Percentiles rank a stretch among this genome's conserved stretches.
phyloP scores from a whole-genome alignment of 2,888 invertebrate species.

The Parascotia fuliginaria region DNA sequence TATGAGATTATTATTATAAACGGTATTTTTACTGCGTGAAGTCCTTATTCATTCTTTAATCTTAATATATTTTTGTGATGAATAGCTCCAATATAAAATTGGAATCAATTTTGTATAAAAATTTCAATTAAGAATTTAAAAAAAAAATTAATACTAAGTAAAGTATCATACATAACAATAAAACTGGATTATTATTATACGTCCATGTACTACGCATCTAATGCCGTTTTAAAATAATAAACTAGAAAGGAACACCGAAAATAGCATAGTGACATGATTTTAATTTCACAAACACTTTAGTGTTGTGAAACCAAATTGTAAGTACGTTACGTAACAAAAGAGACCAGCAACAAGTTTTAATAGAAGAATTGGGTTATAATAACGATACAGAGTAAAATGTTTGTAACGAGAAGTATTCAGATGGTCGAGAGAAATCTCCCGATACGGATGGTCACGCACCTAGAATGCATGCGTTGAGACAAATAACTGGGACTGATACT shows the following conservation, averaged over 20 bases:
- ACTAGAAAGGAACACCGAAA: not conserved
- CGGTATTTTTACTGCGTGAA: not conserved
- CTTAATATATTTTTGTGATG: not conserved
- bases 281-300: constrained; percentile 2
- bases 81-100: too few species aligned
- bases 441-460: constrained; percentile 63
- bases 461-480: constrained; percentile 61
- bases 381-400: constrained; percentile 36
- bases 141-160: too few species aligned
- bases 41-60: not conserved
- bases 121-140: too few species aligned
- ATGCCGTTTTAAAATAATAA: not conserved
- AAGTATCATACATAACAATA: too few species aligned
- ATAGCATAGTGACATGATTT: constrained; percentile 1
- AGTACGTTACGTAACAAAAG: constrained; percentile 24
- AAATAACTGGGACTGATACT: constrained; percentile 43
- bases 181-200: not conserved
- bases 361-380: constrained; percentile 49
- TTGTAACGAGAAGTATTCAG: constrained; percentile 43
- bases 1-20: not conserved
- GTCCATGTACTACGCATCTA: too few species aligned
- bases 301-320: constrained; percentile 20
- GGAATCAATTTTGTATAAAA: too few species aligned
- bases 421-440: constrained; percentile 63
- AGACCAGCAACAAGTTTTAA: constrained; percentile 30